These are phyloP conservation scores for Falco punctatus DNA, from an alignment of 2,113 vertebrate genomes.

Conservation along the genomic window DNA sequence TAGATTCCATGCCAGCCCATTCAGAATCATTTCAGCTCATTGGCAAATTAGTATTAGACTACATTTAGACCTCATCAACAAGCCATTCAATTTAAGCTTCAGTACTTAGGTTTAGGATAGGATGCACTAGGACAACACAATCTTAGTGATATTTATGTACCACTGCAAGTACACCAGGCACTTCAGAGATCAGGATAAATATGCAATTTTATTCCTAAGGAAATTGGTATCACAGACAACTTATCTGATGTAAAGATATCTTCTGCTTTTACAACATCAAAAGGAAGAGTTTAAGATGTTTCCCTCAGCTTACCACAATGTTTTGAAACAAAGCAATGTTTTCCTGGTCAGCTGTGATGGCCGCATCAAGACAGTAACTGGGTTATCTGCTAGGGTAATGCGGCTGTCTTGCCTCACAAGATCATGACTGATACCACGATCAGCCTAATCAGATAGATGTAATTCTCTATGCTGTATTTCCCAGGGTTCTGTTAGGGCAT, in stretches of 20 bases:
- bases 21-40: constrained; percentile 7
- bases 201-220: neutral
- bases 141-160: neutral
- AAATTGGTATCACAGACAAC: neutral
- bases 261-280: neutral
- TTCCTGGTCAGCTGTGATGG: neutral
- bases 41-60: neutral
- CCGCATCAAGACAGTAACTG: neutral
- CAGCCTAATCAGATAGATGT: neutral
- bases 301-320: neutral
- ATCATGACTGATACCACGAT: neutral
- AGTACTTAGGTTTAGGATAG: neutral
- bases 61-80: constrained; percentile 38
- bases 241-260: neutral
- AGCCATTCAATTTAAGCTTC: neutral
- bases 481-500: neutral
- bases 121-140: neutral
- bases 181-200: neutral
- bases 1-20: neutral
- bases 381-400: neutral
- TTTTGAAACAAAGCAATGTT: neutral
- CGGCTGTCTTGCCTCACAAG: neutral
- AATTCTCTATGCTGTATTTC: neutral
- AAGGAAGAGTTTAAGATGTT: neutral
- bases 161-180: neutral